Conservation (phyloP, 2,888 invertebrate species). For the Erebia ligea region DNA sequence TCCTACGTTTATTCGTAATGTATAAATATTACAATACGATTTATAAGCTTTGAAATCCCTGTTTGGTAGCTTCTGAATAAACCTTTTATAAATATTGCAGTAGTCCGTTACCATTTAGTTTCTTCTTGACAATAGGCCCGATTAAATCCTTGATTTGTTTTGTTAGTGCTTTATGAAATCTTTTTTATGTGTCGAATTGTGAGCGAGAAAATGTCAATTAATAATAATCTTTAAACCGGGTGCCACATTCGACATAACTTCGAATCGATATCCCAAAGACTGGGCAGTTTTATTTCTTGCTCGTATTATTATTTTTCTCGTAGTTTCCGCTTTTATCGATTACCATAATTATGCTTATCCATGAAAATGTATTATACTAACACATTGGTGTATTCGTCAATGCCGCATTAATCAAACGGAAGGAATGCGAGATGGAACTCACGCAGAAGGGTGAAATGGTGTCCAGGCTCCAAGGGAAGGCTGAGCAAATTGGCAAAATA, state of each 20-base stretch:
- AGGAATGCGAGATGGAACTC: slow-evolving; percentile 97
- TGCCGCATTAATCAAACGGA: slow-evolving; percentile 75
- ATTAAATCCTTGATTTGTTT: neutral
- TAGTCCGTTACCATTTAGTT: neutral
- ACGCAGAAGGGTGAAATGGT: slow-evolving; percentile 98
- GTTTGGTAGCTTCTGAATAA: neutral
- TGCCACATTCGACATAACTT: neutral
- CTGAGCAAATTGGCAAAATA: slow-evolving; percentile 97
- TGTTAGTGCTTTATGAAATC: neutral
- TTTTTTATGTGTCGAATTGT: no score
- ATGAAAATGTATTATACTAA: slow-evolving; percentile 60
- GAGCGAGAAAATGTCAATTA: neutral
- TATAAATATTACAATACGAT: neutral
- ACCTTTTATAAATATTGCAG: neutral
- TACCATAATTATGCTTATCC: slow-evolving; percentile 12
- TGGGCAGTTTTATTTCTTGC: slow-evolving; percentile 18
- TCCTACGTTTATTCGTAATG: neutral
- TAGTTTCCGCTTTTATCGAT: slow-evolving; percentile 13
- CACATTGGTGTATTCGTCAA: slow-evolving; percentile 75
- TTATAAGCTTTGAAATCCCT: neutral
- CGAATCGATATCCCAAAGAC: no score
- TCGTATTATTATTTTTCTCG: neutral
- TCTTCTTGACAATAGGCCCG: neutral
- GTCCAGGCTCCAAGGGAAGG: slow-evolving; percentile 96
- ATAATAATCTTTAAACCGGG: neutral